Conservation (phyloP, 2,797 vertebrate species). For the Dallia pectoralis region DNA sequence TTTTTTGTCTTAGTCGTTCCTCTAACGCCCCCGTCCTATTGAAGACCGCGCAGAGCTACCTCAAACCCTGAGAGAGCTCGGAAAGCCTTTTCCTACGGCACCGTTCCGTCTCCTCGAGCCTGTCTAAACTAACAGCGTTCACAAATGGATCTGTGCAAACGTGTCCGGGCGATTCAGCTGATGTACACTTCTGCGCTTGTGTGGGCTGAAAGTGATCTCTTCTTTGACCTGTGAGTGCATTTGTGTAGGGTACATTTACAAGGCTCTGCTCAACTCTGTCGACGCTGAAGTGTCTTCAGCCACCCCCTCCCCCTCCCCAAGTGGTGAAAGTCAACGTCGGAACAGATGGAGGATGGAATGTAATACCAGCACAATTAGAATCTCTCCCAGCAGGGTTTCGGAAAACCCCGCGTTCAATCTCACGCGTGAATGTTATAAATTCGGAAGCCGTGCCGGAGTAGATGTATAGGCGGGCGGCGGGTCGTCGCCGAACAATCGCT, state of each 20-base stretch:
- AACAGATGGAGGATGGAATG: background rate
- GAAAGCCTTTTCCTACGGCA: background rate
- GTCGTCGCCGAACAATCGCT: background rate
- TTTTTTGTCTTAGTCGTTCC: background rate
- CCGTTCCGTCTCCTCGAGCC: background rate
- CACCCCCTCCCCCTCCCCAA: background rate
- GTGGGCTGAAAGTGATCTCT: slow-evolving; percentile 15
- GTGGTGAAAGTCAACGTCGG: background rate
- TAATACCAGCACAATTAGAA: background rate
- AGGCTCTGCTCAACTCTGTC: background rate
- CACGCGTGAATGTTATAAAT: background rate
- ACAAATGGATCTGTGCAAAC: background rate
- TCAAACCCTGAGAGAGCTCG: background rate
- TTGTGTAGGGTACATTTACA: slow-evolving; percentile 1
- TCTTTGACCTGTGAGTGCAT: slow-evolving; percentile 3
- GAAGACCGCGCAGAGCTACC: background rate
- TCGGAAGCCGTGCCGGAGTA: background rate
- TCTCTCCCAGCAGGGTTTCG: background rate
- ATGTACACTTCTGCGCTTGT: background rate
- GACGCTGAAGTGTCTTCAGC: background rate
- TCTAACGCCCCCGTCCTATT: background rate
- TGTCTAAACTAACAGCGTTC: background rate
- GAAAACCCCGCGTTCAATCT: background rate
- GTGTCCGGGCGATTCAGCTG: background rate
- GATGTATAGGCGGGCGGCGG: background rate